Percentiles rank a stretch among this genome's conserved stretches.
Conservation (phyloP, 2,113 vertebrate species). For the pig (Sus scrofa) region DNA sequence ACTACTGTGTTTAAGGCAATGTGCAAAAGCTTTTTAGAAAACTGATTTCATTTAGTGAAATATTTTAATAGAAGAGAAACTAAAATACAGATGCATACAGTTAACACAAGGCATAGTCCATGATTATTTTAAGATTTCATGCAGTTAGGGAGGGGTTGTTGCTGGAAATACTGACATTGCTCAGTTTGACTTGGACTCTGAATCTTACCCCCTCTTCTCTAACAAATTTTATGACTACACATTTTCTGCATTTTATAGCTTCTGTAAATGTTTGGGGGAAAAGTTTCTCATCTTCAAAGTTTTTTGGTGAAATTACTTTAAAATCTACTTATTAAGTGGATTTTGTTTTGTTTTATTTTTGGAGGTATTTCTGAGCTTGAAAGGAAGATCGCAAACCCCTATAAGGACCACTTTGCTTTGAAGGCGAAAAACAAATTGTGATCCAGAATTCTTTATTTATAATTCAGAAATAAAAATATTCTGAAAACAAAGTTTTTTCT, state of each 20-base stretch:
- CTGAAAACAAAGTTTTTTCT: conserved; percentile 26
- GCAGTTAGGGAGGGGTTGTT: not conserved
- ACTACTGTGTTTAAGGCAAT: not conserved
- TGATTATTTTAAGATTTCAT: conserved; percentile 29
- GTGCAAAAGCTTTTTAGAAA: not conserved
- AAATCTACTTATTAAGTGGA: not conserved
- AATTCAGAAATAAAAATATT: conserved; percentile 47
- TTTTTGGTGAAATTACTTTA: conserved; percentile 38
- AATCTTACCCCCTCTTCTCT: not conserved
- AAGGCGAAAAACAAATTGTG: conserved; percentile 11
- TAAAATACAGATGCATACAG: not conserved
- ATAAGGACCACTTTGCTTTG: conserved; percentile 46
- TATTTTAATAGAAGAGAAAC: conserved; percentile 44
- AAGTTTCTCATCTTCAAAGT: conserved; percentile 22
- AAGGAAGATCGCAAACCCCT: conserved; percentile 1
- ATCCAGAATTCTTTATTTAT: not conserved
- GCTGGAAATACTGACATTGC: not conserved
- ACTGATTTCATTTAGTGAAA: conserved; percentile 45
- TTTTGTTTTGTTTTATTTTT: conserved; percentile 40
- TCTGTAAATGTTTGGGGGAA: conserved; percentile 2
- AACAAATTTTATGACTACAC: not conserved
- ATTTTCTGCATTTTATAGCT: not conserved
- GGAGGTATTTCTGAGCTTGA: conserved; percentile 54
- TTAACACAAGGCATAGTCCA: not conserved
- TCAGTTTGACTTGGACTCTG: not conserved